These are phyloP conservation scores for Eulemur mongoz DNA, from an alignment of 2,797 vertebrate species.

Conservation along the genomic window DNA sequence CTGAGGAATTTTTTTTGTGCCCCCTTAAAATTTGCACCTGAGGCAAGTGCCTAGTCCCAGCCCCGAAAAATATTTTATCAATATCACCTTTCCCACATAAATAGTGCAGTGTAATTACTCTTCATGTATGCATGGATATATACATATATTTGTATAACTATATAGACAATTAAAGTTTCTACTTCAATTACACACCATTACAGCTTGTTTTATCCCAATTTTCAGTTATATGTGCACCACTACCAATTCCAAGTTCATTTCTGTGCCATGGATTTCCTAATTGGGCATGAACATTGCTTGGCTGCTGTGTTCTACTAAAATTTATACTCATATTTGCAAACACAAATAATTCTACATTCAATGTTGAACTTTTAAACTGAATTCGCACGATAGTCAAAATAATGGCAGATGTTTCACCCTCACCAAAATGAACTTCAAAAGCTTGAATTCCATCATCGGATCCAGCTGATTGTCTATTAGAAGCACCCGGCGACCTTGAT, in stretches of 20 bases:
- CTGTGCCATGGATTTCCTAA: slow-evolving; percentile 60
- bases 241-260: slow-evolving; percentile 48
- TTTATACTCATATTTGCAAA: not conserved
- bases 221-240: slow-evolving; percentile 28
- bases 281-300: slow-evolving; percentile 2
- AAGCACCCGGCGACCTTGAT: not conserved
- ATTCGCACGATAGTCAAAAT: not conserved
- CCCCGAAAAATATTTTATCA: not conserved
- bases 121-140: not conserved
- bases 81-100: not conserved
- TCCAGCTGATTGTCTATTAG: not conserved
- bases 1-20: not conserved
- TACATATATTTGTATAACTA: not conserved
- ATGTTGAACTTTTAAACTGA: not conserved
- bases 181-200: not conserved
- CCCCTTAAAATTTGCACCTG: not conserved
- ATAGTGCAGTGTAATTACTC: not conserved
- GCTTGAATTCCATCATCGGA: not conserved
- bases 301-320: not conserved
- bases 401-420: not conserved
- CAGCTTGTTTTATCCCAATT: not conserved
- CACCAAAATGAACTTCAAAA: not conserved
- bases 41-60: not conserved
- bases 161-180: not conserved
- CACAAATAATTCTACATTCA: not conserved